Evolutionary conservation across 2,113 vertebrate genomes (phyloP).

Genomic region (Machaerirhynchus nigripectus): DNA sequence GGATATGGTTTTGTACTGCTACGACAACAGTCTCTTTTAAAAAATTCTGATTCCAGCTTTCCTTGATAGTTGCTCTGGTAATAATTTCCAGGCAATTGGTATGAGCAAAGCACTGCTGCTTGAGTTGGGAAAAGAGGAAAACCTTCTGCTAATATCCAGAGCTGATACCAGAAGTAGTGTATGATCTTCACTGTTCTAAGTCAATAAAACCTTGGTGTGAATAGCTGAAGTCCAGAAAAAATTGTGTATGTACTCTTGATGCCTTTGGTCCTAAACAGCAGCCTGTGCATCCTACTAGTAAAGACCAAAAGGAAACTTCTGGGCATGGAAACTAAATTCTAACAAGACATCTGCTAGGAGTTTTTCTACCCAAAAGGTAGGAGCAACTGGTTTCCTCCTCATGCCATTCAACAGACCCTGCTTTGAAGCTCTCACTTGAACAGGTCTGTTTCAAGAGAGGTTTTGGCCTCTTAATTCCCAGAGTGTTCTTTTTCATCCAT

Average conservation of each 20-base stretch:
- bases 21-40: neutral
- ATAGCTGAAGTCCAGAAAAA: neutral
- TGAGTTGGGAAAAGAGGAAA: neutral
- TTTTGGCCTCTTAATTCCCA: neutral
- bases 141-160: neutral
- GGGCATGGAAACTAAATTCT: neutral
- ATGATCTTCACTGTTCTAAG: neutral
- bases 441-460: neutral
- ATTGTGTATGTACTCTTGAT: neutral
- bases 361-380: neutral
- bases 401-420: fast-evolving
- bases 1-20: neutral
- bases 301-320: neutral
- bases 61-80: neutral
- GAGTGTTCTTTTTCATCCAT: neutral
- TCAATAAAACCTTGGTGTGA: neutral
- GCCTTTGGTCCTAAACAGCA: neutral
- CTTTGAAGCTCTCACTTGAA: neutral
- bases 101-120: neutral
- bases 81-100: neutral
- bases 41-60: neutral
- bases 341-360: neutral
- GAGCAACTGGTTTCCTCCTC: neutral
- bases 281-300: neutral
- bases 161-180: neutral